Base-by-base conservation (phyloP, 2,888 invertebrate species). In the Tachina lurida region DNA sequence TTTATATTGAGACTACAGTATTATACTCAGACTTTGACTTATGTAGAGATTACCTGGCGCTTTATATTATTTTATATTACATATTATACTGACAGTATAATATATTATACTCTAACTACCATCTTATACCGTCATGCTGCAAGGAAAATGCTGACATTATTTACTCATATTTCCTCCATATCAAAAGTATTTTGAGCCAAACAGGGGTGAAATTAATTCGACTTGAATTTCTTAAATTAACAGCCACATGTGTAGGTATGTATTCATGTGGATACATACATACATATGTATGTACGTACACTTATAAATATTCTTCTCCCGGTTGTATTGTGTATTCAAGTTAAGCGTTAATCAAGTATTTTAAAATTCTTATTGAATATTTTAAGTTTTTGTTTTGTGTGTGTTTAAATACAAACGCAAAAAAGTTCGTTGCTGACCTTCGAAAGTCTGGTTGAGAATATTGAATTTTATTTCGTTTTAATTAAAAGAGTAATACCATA, bases 371-470 rank as follows among this genome's bases (percentile, higher is more conserved):
- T 43, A 58, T 65, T 73, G 10, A 43, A 56, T 39, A 47, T 31
- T 54, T 12, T 2, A 41, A 12, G 45, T 65, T 15, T 65, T 15
- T 56, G 9, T n/a, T 45, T 47, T 13, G 8, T 45, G n/a, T 49
- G 43, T 65, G 43, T 47, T 49, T 62, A 15, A 41, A 60, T 15
- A 58, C 0, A 47, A 49, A 22, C 41, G 17, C 63, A 65, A 65
- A 47, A 56, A 60, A 80, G 41, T 78, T 75, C 49, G 54, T 75
- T 41, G 65, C 54, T 82, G 85, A 79, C 85, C 85, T 86, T 86
- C 82, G 74, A 82, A 82, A 75, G 60, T 75, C 78, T 82, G 45
- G 22, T 49, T 17, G 78, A 45, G 43, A 70, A 81, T 81, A 77
- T 68, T 67, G 19, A 77, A 45, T 71, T 78, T 60, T 12, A 43